Evolutionary conservation across 2,888 invertebrate genomes (phyloP).

Genomic region (Eupsilia transversa): DNA sequence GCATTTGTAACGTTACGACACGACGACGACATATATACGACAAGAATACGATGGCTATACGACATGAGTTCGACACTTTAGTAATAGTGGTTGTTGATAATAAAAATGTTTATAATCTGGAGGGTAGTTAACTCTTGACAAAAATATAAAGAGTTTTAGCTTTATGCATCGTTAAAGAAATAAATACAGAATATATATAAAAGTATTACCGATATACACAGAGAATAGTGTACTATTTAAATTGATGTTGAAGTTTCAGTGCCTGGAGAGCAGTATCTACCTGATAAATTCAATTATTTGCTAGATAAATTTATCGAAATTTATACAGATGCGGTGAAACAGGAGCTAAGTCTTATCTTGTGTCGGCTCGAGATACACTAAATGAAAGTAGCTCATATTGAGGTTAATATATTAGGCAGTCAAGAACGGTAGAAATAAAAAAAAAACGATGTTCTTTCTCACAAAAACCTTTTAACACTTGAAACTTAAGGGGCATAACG

Average conservation of each 20-base stretch:
- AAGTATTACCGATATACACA: neutral
- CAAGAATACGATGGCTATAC: slow-evolving; percentile 6
- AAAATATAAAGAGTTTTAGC: slow-evolving; percentile 6
- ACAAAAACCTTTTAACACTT: too few species aligned
- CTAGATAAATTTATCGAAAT: neutral
- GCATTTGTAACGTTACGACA: slow-evolving; percentile 64
- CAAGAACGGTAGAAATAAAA: too few species aligned
- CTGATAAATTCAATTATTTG: neutral
- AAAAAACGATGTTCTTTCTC: too few species aligned
- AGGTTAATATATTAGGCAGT: too few species aligned
- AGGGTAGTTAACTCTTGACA: slow-evolving; percentile 24
- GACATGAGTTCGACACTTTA: slow-evolving; percentile 52
- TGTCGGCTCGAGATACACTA: too few species aligned
- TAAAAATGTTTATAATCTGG: slow-evolving; percentile 43
- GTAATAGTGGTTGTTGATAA: slow-evolving; percentile 36
- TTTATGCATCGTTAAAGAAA: neutral
- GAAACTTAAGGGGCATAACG: too few species aligned
- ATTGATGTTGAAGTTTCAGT: neutral
- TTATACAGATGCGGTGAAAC: neutral
- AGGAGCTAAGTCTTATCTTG: too few species aligned
- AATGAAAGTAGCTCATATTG: too few species aligned
- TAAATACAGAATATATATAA: too few species aligned
- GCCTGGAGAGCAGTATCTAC: too few species aligned
- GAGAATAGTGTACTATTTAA: neutral
- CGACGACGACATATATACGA: slow-evolving; percentile 48